Conservation (phyloP, 2,797 vertebrate genomes). For the Paratrypauchen microcephalus region DNA sequence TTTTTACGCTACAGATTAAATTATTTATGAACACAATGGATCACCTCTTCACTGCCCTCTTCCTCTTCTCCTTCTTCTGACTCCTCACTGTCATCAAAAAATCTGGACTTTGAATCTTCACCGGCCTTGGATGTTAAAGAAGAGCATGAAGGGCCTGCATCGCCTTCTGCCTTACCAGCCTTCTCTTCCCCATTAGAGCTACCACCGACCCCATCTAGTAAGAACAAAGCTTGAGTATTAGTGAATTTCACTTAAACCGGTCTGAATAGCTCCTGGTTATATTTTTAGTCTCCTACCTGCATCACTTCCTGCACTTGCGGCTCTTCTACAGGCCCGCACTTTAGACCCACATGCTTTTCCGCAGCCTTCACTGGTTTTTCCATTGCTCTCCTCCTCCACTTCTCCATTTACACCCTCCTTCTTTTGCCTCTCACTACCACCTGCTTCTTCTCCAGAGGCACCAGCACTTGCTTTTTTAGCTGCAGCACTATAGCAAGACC, state of each 20-base stretch:
- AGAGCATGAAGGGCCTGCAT: constrained; percentile 95
- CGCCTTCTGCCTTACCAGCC: constrained; percentile 80
- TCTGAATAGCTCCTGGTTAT: background rate
- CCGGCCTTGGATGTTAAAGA: constrained; percentile 83
- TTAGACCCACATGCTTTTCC: constrained; percentile 61
- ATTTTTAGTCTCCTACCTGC: constrained; percentile 37
- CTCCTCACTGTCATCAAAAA: constrained; percentile 98
- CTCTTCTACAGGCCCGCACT: constrained; percentile 73
- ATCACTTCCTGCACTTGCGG: constrained; percentile 46
- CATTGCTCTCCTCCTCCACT: constrained; percentile 81
- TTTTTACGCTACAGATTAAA: background rate
- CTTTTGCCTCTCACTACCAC: constrained; percentile 68
- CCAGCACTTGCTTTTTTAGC: constrained; percentile 74
- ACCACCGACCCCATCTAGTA: constrained; percentile 51
- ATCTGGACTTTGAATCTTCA: constrained; percentile 90
- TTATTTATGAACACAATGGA: background rate
- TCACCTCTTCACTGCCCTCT: constrained; percentile 80
- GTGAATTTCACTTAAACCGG: background rate
- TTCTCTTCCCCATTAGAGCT: constrained; percentile 78
- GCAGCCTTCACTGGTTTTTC: constrained; percentile 68
- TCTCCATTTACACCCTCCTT: constrained; percentile 84
- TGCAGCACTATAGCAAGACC: constrained; percentile 39
- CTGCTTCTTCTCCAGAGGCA: constrained; percentile 66
- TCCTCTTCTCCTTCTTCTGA: constrained; percentile 92
- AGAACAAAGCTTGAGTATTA: background rate